A percentile compares a stretch with the other conserved stretches of the same genome.
phyloP scores from a whole-genome alignment of 2,888 invertebrate genomes.

The Mimumesa dahlbomi region DNA sequence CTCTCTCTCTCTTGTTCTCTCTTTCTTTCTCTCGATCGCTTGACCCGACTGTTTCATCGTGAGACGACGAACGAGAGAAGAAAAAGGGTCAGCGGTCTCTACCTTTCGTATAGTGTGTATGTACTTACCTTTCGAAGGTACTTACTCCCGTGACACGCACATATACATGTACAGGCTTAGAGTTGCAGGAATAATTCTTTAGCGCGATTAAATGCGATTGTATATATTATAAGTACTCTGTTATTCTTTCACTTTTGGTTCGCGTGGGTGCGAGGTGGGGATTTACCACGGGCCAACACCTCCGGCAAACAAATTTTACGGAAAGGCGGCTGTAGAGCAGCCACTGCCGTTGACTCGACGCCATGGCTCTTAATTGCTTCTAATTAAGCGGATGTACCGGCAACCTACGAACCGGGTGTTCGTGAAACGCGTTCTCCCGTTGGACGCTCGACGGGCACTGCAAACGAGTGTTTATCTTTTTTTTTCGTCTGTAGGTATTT shows the following conservation, averaged over 20 bases:
- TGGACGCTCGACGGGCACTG: neutral
- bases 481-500: neutral
- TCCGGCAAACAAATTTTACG: slow-evolving; percentile 50
- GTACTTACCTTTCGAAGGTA: slow-evolving; percentile 11
- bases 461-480: too few relatives aligned
- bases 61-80: neutral
- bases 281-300: slow-evolving; percentile 40
- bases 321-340: slow-evolving; percentile 12
- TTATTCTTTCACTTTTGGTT: slow-evolving; percentile 59
- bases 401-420: slow-evolving; percentile 13
- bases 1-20: slow-evolving; percentile 7
- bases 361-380: slow-evolving; percentile 52
- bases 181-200: slow-evolving; percentile 64
- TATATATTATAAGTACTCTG: slow-evolving; percentile 61
- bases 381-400: slow-evolving; percentile 54
- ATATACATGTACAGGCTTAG: too few relatives aligned
- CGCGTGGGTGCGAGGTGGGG: slow-evolving; percentile 22
- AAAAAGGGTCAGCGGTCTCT: neutral
- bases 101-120: slow-evolving; percentile 25
- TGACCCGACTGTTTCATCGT: neutral
- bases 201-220: slow-evolving; percentile 61
- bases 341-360: slow-evolving; percentile 22
- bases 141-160: slow-evolving; percentile 33
- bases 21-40: neutral
- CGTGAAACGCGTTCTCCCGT: slow-evolving; percentile 16